These are phyloP conservation scores for Brachionichthys hirsutus DNA, from an alignment of 2,113 vertebrate genomes.

Conservation along the genomic window DNA sequence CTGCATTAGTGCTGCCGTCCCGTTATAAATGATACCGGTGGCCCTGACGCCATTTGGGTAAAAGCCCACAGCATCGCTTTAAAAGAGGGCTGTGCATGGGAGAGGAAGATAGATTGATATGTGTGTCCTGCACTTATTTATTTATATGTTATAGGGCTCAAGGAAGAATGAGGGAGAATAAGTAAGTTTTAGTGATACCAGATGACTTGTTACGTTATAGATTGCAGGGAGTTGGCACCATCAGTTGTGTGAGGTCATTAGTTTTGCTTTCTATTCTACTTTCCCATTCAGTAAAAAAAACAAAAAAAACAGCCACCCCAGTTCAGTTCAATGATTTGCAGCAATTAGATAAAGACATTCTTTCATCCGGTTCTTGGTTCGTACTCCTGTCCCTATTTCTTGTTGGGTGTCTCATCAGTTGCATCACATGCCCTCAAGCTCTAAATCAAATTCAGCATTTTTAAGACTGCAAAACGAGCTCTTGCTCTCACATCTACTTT, in stretches of 20 bases:
- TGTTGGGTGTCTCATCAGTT: slow-evolving; percentile 12
- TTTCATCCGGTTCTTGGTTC: slow-evolving; percentile 17
- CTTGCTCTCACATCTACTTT: slow-evolving; percentile 27
- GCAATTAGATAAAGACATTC: slow-evolving; percentile 20
- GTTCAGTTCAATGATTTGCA: slow-evolving; percentile 9
- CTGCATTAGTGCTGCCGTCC: slow-evolving; percentile 80
- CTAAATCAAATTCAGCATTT: slow-evolving; percentile 22
- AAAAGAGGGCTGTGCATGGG: slow-evolving; percentile 72
- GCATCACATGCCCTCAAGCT: slow-evolving; percentile 40
- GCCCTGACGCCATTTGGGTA: slow-evolving; percentile 80
- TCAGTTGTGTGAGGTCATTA: slow-evolving; percentile 56
- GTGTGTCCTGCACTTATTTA: slow-evolving; percentile 78
- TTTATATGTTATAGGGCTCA: slow-evolving; percentile 69
- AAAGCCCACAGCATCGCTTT: slow-evolving; percentile 82
- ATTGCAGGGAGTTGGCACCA: slow-evolving; percentile 44
- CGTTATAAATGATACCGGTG: slow-evolving; percentile 84
- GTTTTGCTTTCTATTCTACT: slow-evolving; percentile 37
- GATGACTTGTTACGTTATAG: slow-evolving; percentile 61
- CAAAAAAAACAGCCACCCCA: background rate
- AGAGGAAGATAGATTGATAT: slow-evolving; percentile 80
- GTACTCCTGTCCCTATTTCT: background rate
- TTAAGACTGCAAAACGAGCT: slow-evolving; percentile 7
- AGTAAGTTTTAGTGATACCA: slow-evolving; percentile 65
- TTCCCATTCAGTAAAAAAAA: slow-evolving; percentile 50
- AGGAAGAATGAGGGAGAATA: slow-evolving; percentile 73